Percentiles rank a stretch among this genome's conserved stretches.
These are phyloP conservation scores for Lepidonotus clava DNA, from an alignment of 2,888 invertebrate genomes.

Conservation along the genomic window DNA sequence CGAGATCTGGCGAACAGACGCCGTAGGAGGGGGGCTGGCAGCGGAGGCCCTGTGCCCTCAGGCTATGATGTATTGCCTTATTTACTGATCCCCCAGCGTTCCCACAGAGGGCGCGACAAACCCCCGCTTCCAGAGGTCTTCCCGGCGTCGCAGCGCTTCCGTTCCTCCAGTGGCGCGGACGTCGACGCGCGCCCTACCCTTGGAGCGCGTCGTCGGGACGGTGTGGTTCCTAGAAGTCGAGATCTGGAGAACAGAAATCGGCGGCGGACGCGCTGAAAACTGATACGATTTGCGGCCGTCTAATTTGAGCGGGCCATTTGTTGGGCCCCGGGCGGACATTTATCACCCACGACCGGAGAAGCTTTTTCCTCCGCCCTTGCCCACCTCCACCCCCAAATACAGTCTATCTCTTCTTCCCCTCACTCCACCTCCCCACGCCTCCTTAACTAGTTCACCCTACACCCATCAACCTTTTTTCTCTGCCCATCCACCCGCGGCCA, in stretches of 20 bases:
- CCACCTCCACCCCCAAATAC: background rate
- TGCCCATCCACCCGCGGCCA: background rate
- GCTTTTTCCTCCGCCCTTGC: background rate
- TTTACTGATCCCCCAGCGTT: background rate
- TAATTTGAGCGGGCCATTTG: conserved; percentile 48
- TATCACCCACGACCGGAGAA: background rate
- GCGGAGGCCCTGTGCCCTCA: no score
- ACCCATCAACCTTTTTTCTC: background rate
- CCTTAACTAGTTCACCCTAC: background rate
- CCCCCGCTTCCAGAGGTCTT: background rate
- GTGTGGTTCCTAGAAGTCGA: background rate
- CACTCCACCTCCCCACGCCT: background rate
- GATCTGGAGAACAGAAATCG: conserved; percentile 18
- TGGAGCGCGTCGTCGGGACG: background rate
- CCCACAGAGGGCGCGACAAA: background rate
- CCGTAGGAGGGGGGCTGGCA: background rate
- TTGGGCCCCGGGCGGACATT: conserved; percentile 36
- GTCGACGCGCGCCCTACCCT: no score
- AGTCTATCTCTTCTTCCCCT: background rate
- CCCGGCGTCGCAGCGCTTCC: background rate
- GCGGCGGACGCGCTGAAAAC: background rate
- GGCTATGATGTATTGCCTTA: background rate
- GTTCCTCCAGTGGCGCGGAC: background rate
- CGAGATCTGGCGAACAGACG: conserved; percentile 20
- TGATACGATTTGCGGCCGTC: conserved; percentile 17